Base-by-base conservation (phyloP, 2,888 invertebrate species). In the Agriopis aurantiaria region DNA sequence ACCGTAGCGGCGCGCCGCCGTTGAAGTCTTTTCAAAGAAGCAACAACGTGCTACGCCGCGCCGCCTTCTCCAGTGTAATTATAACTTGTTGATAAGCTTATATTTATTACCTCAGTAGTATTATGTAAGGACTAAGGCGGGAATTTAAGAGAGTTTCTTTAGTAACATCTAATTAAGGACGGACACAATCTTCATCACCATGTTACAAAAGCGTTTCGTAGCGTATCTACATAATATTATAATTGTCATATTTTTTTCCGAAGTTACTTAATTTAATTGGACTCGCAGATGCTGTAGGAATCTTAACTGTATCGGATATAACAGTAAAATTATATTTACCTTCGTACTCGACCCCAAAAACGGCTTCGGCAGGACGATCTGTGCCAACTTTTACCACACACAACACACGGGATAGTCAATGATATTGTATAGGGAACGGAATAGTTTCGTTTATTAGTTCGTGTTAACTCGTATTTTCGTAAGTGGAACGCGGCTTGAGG, bases 271-370 rank as follows among this genome's bases (percentile, higher is more conserved):
- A 11, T 40, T 40, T 40, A 6, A 9, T 14, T 69, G 51, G 40
- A 40, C 60, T 69, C 14, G 64, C 60, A 72, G 69, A 69, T 65
- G 55, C 71, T 70, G 45, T 55, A 75, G 63, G 67, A 73, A 77
- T 76, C 76, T 80, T 82, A 81, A 82, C 78, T 80, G 80, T 84
- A 82, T 75, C 76, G 68, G 78, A 77, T 76, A 75, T 84, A 85
- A 84, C 85, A 81, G 83, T 85, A 83, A 80, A 83, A 82, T 83
- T 40, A 84, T 83, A 85, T 84, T 85, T 88, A 89, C 89, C 89
- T 88, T 85, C 83, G 82, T 78, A 82, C 82, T 79, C 78, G 85
- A 86, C 85, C 85, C 81, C 81, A 86, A 83, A 87, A 84, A 48
- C 59, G 23, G 75, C 80, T 78, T 79, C 73, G 74, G 76, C 80